Evolutionary conservation across 2,113 vertebrate species (phyloP), one percentile per base, ranked within the genome.

Genomic region (Nesoenas mayeri): DNA sequence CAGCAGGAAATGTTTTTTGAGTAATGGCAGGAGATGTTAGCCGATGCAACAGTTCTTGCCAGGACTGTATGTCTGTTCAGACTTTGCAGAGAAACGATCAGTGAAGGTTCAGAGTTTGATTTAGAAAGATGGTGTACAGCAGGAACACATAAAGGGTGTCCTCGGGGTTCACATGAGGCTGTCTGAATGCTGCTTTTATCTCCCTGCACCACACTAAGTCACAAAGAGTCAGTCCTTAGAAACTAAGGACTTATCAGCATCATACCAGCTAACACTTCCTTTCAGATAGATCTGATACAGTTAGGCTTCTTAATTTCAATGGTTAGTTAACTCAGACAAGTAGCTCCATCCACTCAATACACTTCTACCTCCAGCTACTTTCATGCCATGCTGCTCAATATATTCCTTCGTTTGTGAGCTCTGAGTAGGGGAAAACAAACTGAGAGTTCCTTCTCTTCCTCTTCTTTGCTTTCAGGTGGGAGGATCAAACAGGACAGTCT

Each of bases 371-470:
- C 29, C 22, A 84, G 34, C 65, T 89, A 16, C 50, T 51, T 91
- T 66, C 65, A 36, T n/a, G 15, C 16, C 1, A 0, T 58, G 14
- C 48, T 60, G 31, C 21, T 1, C 1, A 47, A 62, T 19, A 10
- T 24, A 22, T 44, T 36, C 64, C 16, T 70, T 69, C 57, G 11
- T 18, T 66, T 81, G 56, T 21, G 54, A 74, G 32, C 2, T 50
- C 17, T 47, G 56, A 81, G 40, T 5, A 31, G 36, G 34, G 40
- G 22, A 53, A 88, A 90, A 54, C 17, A 40, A 48, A 65, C 4
- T 26, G 14, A 5, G 8, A 31, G 16, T 34, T 70, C 61, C 15
- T 48, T 42, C 44, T 65, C 34, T 71, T 72, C 60, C 26, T 32
- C 29, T 57, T 62, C 73, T 34, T 50, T 75, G 21, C 38, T 44